Evolutionary conservation across 2,888 invertebrate genomes (phyloP).

Genomic region (Brassicogethes aeneus): DNA sequence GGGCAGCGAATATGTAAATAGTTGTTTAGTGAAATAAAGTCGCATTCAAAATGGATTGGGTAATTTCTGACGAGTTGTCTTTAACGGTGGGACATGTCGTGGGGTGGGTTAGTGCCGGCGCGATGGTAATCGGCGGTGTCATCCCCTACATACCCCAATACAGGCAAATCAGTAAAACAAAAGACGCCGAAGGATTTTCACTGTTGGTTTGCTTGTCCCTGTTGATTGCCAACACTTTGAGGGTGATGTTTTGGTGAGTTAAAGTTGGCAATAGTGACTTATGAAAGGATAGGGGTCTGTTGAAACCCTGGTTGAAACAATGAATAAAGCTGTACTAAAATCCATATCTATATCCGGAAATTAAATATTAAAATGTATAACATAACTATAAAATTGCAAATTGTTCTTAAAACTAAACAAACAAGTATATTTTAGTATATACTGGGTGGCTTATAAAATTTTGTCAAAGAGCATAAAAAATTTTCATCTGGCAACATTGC

Average conservation of each 20-base stretch:
- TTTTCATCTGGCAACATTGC: too few relatives aligned
- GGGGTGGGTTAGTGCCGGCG: constrained; percentile 72
- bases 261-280: too few relatives aligned
- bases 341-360: too few relatives aligned
- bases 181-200: constrained; percentile 96
- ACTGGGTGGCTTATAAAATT: too few relatives aligned
- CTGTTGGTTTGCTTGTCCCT: constrained; percentile 92
- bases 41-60: constrained; percentile 59
- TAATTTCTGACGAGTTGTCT: constrained; percentile 65
- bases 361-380: too few relatives aligned
- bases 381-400: too few relatives aligned
- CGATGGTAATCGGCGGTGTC: constrained; percentile 93
- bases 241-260: constrained; percentile 95
- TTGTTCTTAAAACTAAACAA: too few relatives aligned
- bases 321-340: too few relatives aligned
- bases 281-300: too few relatives aligned
- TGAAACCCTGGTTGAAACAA: too few relatives aligned
- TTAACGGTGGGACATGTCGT: constrained; percentile 67
- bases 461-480: too few relatives aligned
- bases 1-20: constrained; percentile 14
- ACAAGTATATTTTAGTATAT: too few relatives aligned
- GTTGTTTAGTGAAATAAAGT: constrained; percentile 8
- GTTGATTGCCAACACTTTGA: constrained; percentile 89
- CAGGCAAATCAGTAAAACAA: constrained; percentile 78
- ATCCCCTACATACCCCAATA: constrained; percentile 96